These are phyloP conservation scores for Autographa gamma DNA, from an alignment of 2,888 invertebrate species.

Conservation along the genomic window DNA sequence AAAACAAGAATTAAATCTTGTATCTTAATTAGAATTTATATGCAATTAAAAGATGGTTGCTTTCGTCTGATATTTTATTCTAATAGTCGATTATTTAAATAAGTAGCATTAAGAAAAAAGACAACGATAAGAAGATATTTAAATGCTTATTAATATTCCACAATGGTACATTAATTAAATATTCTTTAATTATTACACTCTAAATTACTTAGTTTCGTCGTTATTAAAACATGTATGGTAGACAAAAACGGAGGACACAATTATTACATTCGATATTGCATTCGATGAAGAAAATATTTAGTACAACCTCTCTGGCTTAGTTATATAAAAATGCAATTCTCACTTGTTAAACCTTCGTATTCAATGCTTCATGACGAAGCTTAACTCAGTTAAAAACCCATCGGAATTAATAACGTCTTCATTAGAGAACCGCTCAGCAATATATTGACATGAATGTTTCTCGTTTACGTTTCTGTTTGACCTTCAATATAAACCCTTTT, in stretches of 20 bases:
- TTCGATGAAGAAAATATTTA: not conserved
- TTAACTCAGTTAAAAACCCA: slow-evolving; percentile 12
- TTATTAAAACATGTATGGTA: too few species aligned
- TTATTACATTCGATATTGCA: not conserved
- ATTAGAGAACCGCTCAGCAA: slow-evolving; percentile 16
- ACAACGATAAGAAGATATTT: not conserved
- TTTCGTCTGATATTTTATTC: not conserved
- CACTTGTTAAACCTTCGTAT: not conserved
- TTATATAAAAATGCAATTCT: not conserved
- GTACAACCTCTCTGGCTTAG: not conserved
- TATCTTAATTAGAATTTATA: not conserved
- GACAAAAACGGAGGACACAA: not conserved
- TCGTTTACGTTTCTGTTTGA: slow-evolving; percentile 9
- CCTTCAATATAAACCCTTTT: slow-evolving; percentile 35
- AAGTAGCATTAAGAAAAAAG: not conserved
- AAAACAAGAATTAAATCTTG: not conserved
- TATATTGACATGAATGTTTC: slow-evolving; percentile 23
- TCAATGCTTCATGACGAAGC: not conserved
- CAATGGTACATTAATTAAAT: not conserved
- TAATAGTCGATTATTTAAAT: not conserved
- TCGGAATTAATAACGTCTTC: slow-evolving; percentile 29
- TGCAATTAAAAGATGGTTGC: not conserved
- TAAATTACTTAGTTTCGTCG: not conserved
- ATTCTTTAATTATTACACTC: not conserved
- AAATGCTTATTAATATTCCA: not conserved